Evolutionary conservation across 2,797 vertebrate species (phyloP).

Genomic region (Micropoecilia bifurca): DNA sequence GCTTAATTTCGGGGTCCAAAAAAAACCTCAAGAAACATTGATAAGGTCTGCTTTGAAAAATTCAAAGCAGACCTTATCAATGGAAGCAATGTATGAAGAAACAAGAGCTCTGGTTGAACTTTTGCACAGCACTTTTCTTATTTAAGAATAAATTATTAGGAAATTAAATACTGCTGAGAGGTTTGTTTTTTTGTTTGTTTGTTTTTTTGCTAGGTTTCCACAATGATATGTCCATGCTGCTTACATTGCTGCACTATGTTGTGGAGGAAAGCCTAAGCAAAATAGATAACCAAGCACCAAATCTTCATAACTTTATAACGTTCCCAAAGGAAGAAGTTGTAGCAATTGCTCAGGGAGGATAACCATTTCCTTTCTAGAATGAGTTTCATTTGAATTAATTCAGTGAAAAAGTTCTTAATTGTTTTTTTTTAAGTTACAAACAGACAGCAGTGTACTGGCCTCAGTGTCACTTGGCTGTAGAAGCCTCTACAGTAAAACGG

Average conservation of each 20-base stretch:
- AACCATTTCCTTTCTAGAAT: background rate
- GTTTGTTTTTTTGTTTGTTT: too few relatives aligned
- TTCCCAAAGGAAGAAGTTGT: background rate
- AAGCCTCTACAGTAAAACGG: constrained; percentile 33
- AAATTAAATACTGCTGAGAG: background rate
- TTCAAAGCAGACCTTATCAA: background rate
- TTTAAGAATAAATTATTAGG: background rate
- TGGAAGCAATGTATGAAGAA: background rate
- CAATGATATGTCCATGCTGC: background rate
- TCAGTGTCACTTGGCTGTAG: constrained; percentile 33
- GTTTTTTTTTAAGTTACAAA: background rate
- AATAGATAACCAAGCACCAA: constrained; percentile 1
- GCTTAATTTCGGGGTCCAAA: too few relatives aligned
- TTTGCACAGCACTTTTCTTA: background rate
- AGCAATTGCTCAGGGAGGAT: background rate
- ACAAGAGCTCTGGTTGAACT: background rate
- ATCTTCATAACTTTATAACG: background rate
- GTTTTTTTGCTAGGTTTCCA: constrained; percentile 5
- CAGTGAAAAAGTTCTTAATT: background rate
- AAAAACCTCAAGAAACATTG: background rate
- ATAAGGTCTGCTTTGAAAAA: background rate
- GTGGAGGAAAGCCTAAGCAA: background rate
- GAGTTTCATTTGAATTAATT: background rate
- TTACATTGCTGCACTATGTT: constrained; percentile 1
- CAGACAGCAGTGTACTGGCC: constrained; percentile 24